A percentile compares a stretch with the other conserved stretches of the same genome.
Conservation (phyloP, 1,140 invertebrate species). For the Drosophila pseudoananassae region DNA sequence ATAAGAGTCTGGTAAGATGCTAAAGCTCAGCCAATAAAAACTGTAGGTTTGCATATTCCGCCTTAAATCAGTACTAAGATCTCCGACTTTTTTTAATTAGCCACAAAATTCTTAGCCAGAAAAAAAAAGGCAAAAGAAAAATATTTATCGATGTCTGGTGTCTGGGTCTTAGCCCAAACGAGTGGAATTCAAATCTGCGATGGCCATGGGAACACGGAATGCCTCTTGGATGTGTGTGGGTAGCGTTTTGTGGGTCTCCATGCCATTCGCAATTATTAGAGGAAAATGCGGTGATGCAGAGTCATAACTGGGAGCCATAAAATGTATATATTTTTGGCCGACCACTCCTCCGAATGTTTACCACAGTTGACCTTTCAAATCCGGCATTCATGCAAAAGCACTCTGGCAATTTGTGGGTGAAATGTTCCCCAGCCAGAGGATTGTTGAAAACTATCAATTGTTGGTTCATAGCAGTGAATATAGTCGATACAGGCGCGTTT, state of each 20-base stretch:
- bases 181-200: conserved; percentile 51
- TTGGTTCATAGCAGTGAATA: conserved; percentile 25
- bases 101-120: neutral
- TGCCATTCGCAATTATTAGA: conserved; percentile 45
- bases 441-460: conserved; percentile 35
- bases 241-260: conserved; percentile 39
- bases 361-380: conserved; percentile 65
- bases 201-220: conserved; percentile 45
- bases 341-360: conserved; percentile 54
- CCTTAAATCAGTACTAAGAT: neutral
- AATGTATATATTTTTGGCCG: conserved; percentile 26
- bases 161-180: neutral
- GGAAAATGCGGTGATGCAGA: conserved; percentile 7
- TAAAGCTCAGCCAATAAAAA: neutral
- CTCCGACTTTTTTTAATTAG: conserved; percentile 2
- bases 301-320: conserved; percentile 45
- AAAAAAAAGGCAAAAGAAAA: neutral
- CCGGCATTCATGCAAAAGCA: conserved; percentile 28
- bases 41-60: neutral
- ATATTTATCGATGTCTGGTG: conserved; percentile 12
- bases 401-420: conserved; percentile 43
- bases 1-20: neutral
- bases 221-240: conserved; percentile 33
- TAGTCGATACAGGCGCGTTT: conserved; percentile 12
- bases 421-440: conserved; percentile 35